Evolutionary conservation across 2,113 vertebrate species (phyloP).

Genomic region (Ailuropoda melanoleuca): DNA sequence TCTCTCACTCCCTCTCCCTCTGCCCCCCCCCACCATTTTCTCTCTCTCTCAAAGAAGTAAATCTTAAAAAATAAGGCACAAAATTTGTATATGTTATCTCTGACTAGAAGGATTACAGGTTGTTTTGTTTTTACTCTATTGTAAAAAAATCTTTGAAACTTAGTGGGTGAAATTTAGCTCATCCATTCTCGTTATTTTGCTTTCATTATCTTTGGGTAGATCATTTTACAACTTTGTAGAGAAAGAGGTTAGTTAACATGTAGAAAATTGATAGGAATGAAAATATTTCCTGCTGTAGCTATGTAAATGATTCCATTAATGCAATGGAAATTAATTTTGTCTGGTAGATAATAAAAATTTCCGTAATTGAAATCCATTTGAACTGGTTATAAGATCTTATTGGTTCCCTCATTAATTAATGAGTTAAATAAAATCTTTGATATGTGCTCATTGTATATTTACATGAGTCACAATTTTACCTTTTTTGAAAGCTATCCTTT

Average conservation of each 20-base stretch:
- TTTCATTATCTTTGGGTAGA: constrained; percentile 10
- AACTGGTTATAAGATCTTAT: neutral
- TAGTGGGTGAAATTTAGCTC: neutral
- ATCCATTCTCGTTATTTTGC: neutral
- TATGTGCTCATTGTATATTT: neutral
- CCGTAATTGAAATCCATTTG: constrained; percentile 23
- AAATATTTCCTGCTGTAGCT: constrained; percentile 33
- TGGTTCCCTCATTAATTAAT: constrained; percentile 20
- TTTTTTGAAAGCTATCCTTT: constrained; percentile 39
- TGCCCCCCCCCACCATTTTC: neutral
- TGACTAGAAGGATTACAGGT: neutral
- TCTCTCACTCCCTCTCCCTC: too few relatives aligned
- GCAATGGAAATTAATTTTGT: constrained; percentile 41
- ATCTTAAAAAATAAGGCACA: neutral
- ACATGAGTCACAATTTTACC: neutral
- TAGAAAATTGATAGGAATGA: neutral
- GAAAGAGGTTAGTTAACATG: neutral
- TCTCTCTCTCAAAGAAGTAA: neutral
- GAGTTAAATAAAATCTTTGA: constrained; percentile 30
- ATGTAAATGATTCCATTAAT: constrained; percentile 2
- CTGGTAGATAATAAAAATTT: constrained; percentile 27
- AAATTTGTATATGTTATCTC: neutral
- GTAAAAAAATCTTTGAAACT: constrained; percentile 18
- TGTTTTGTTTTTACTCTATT: constrained; percentile 26
- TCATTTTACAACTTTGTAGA: neutral